Conservation (phyloP, 1,140 invertebrate genomes). For the Microplitis mediator region DNA sequence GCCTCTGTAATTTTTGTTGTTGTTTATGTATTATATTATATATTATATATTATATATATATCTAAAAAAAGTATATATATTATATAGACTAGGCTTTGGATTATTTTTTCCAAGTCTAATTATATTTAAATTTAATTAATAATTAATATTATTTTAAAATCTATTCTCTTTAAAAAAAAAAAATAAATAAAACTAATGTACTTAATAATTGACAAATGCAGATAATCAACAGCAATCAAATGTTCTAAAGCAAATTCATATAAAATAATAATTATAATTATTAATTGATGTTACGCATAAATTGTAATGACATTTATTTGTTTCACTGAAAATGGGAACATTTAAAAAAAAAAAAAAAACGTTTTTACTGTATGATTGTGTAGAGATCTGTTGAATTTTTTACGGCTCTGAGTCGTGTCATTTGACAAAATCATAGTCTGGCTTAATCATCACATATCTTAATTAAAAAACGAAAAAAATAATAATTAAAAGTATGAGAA, state of each 20-base stretch:
- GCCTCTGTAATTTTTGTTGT: conserved; percentile 2
- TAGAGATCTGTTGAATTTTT: not conserved
- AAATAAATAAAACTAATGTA: too few species aligned
- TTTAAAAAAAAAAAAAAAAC: not conserved
- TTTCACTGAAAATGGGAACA: too few species aligned
- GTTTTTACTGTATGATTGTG: not conserved
- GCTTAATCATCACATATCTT: conserved; percentile 10
- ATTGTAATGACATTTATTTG: too few species aligned
- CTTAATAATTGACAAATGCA: too few species aligned
- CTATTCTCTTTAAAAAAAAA: too few species aligned
- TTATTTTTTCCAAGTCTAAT: not conserved
- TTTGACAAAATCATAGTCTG: not conserved
- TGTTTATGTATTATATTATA: not conserved
- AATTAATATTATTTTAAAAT: too few species aligned
- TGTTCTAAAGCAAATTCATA: too few species aligned
- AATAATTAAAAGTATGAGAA: too few species aligned
- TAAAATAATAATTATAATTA: too few species aligned
- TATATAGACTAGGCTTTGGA: not conserved
- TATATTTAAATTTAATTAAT: too few species aligned
- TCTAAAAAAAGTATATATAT: not conserved
- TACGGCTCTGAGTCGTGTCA: not conserved
- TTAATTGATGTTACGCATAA: too few species aligned
- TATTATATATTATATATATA: not conserved
- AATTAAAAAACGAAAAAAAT: not conserved
- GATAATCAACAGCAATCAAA: too few species aligned